Percentiles rank a stretch among this genome's conserved stretches.
Evolutionary conservation across 2,113 vertebrate species (phyloP).

Genomic region (Colius striatus): DNA sequence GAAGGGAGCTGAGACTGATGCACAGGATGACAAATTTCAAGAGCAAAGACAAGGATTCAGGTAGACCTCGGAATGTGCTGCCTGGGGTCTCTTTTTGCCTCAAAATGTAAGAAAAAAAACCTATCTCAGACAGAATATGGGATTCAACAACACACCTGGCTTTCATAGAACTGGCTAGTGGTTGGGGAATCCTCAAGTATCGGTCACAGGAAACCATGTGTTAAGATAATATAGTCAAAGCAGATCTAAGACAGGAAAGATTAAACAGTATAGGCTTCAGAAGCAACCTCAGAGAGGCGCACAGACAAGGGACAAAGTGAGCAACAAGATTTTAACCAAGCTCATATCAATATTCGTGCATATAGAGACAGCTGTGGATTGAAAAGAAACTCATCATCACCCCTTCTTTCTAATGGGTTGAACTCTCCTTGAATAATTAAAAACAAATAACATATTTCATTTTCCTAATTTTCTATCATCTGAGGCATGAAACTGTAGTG

Average conservation of each 20-base stretch:
- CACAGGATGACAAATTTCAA: background rate
- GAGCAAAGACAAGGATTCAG: background rate
- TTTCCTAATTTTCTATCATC: background rate
- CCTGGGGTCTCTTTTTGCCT: background rate
- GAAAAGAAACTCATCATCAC: background rate
- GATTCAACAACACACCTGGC: background rate
- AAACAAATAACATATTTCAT: background rate
- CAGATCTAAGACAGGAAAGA: background rate
- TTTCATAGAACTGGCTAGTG: background rate
- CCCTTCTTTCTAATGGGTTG: background rate
- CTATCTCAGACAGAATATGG: background rate
- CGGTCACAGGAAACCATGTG: background rate
- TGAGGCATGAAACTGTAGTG: background rate
- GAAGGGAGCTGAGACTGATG: background rate
- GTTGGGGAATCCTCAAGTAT: background rate
- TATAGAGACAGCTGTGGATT: background rate
- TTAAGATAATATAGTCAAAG: background rate
- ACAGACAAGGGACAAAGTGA: background rate
- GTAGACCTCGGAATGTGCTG: background rate
- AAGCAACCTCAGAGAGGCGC: background rate
- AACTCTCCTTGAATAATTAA: background rate
- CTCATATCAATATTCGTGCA: rapidly evolving
- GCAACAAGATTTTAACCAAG: background rate
- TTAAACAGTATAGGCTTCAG: background rate
- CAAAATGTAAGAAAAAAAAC: background rate